Conservation (phyloP, 2,888 invertebrate species). For the Tetragonisca angustula region DNA sequence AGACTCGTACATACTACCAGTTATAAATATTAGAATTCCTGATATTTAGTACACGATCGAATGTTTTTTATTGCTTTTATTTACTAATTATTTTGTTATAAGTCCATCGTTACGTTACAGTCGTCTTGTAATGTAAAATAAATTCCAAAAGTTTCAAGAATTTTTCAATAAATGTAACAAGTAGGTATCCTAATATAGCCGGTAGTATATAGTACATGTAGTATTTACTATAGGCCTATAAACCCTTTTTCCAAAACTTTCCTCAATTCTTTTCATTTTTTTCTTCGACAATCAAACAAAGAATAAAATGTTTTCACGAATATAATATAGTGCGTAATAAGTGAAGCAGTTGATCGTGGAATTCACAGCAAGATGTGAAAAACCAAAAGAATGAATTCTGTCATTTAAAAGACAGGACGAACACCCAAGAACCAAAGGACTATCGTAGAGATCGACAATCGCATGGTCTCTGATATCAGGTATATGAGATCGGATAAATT, state of each 20-base stretch:
- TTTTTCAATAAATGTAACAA: background rate
- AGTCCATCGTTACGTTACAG: no score
- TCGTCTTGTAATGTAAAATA: background rate
- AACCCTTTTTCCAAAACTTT: background rate
- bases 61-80: no score
- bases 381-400: background rate
- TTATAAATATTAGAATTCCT: no score
- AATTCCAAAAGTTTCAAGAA: background rate
- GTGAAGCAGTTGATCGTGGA: background rate
- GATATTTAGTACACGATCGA: no score
- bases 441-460: background rate
- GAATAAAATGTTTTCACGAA: background rate
- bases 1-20: no score
- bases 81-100: no score
- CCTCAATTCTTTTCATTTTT: background rate
- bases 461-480: conserved; percentile 4
- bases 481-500: conserved; percentile 21
- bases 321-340: background rate
- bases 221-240: background rate
- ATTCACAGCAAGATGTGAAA: background rate
- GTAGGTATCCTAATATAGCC: background rate
- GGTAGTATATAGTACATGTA: background rate
- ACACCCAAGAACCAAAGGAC: conserved; percentile 2
- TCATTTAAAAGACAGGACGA: background rate
- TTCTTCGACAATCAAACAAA: background rate